Base-by-base conservation (phyloP, 2,113 vertebrate species). In the Lophius piscatorius region DNA sequence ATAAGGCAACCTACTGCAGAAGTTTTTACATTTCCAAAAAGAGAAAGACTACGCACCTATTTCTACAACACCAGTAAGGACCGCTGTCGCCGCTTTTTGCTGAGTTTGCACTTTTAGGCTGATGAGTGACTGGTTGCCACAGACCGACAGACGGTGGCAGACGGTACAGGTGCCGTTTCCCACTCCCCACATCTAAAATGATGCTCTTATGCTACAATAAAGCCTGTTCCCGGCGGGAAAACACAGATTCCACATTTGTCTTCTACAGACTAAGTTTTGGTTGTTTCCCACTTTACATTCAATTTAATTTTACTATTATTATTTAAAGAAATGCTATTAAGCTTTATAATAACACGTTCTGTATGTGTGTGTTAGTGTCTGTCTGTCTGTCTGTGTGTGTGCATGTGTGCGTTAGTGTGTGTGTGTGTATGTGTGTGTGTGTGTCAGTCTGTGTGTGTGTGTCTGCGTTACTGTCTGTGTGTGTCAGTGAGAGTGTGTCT, bases 1-100 rank as follows among this genome's bases (percentile, higher is more conserved):
- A 88, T 93, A 93, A 94, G 93, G 93, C 92, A 92, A 93, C 93
- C 94, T 96, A 94, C 92, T 91, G 94, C 91, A 94, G 93, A 93
- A 91, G 91, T 89, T 92, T 71, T 91, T 69, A 92, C 92, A 11
- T 20, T 71, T 93, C 76, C 89, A 92, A 84, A 89, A 94, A 94
- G 92, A 95, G 78, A 83, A 88, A 86, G 47, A 10, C 68, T 76
- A 75, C 78, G 84, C 64, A 73, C 16, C 83, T 89, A 90, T 80
- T 59, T 78, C 87, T 90, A 89, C 71, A 64, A 87, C 79, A 88
- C 65, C 78, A 77, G 73, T 45, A 62, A 61, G 57, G 48, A 78
- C 74, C 65, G 71, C 52, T 68, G 52, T 80, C 76, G 75, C 58
- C 49, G 33, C 41, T 45, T 48, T 70, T 62, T 69, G 65, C 54